Evolutionary conservation across 2,113 vertebrate species (phyloP).

Genomic region (Leptobrachium ailaonicum): DNA sequence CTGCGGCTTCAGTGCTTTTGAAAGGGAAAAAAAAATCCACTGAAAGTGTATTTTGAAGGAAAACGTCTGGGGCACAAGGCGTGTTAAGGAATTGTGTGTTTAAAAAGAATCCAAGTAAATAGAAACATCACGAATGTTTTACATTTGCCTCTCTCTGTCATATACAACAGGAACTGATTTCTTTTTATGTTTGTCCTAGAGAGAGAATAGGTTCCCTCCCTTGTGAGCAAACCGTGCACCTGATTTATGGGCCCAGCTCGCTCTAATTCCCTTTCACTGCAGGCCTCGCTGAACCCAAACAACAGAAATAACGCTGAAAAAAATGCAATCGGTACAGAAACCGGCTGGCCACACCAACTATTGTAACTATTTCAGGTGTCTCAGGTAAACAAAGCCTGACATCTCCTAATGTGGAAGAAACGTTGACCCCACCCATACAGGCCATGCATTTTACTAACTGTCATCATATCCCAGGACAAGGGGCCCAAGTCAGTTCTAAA

Average conservation of each 20-base stretch:
- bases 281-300: conserved; percentile 21
- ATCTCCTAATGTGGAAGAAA: not conserved
- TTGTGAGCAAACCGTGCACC: not conserved
- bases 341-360: conserved; percentile 2
- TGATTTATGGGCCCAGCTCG: conserved; percentile 20
- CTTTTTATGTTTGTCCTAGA: conserved; percentile 22
- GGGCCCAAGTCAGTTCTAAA: not conserved
- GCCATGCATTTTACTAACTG: not conserved
- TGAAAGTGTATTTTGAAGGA: conserved; percentile 28
- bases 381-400: conserved; percentile 13
- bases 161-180: conserved; percentile 13
- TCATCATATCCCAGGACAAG: not conserved
- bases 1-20: not conserved
- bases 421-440: not conserved
- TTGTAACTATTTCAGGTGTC: conserved; percentile 27
- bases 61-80: conserved; percentile 18
- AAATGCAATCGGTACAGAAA: conserved; percentile 17
- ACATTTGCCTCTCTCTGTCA: not conserved
- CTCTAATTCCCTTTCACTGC: not conserved
- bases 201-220: conserved; percentile 30
- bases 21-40: conserved; percentile 26
- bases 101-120: conserved; percentile 14
- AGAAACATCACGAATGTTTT: conserved; percentile 1
- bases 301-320: conserved; percentile 13
- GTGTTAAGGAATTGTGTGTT: conserved; percentile 18